Base-by-base conservation (phyloP, 1,140 invertebrate genomes). In the Drosophila albomicans region DNA sequence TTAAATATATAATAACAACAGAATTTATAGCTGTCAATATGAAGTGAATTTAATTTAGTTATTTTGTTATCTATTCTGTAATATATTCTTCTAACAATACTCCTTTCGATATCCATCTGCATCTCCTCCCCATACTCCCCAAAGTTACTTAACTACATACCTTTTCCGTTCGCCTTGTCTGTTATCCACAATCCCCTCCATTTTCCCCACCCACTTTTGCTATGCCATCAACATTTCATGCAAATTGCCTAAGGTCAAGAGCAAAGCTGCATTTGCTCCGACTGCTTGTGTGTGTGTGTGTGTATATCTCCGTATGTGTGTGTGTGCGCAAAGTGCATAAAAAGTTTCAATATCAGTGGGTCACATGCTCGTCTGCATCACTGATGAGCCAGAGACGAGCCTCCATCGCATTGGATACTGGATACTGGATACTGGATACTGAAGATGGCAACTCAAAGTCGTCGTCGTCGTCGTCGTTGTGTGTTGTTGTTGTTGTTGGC, bases 281-380 rank as follows among this genome's bases (percentile, higher is more conserved):
- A 38, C 4, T 10, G 11, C 38, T 8, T 30, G 7, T 48, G 8
- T 61, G 2, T 61, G 3, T 61, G 41, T 59, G 13, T 57, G 4
- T 57, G 15, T 54, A 3, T 32, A 4, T 54, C 0, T 32, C 0
- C n/a, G n/a, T 45, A 20, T 45, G 43, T 59, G n/a, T 59, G 46
- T 69, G 32, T 70, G 67, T 63, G 49, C n/a, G 64, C 38, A 75
- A 82, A 86, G 81, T 86, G 82, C 82, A 86, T 87, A 88, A 87
- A 87, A 87, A 88, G 67, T 88, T 88, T 88, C 84, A 88, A 73
- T 82, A 90, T 90, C 86, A 89, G 75, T 89, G 81, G 85, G 85
- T 89, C 85, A 89, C 86, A 90, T 89, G 86, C 81, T 90, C 81
- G 85, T 89, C 85, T 89, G 85, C 85, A 89, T 89, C 86, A 86